Conservation (phyloP, 2,113 vertebrate species). For the Esox niger region DNA sequence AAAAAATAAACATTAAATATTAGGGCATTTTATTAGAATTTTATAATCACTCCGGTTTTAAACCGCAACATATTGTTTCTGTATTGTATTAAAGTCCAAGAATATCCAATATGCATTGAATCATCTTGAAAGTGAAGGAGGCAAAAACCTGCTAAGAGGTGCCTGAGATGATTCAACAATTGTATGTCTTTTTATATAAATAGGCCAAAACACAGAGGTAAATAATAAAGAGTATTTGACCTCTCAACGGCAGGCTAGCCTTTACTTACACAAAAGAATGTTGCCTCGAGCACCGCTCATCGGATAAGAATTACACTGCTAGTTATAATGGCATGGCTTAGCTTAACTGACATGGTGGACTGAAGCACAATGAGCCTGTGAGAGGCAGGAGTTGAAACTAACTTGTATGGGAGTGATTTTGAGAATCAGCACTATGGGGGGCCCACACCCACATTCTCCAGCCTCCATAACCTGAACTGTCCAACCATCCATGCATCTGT, state of each 20-base stretch:
- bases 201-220: background rate
- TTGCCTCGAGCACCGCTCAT: conserved; percentile 9
- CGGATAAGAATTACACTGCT: conserved; percentile 13
- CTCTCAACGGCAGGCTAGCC: background rate
- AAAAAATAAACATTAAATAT: no score
- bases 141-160: background rate
- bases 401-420: conserved; percentile 55
- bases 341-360: conserved; percentile 43
- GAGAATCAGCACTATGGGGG: conserved; percentile 58
- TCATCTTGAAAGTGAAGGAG: background rate
- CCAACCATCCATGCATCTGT: conserved; percentile 27
- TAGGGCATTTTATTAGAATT: no score
- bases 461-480: conserved; percentile 38
- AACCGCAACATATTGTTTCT: no score
- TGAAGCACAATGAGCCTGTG: conserved; percentile 52
- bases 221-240: background rate
- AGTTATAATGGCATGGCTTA: conserved; percentile 11
- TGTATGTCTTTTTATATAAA: no score
- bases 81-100: no score
- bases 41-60: no score
- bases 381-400: conserved; percentile 52
- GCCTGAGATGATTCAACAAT: background rate
- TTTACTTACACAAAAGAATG: conserved; percentile 3
- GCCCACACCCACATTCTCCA: conserved; percentile 40
- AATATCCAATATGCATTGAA: no score